A percentile compares a stretch with the other conserved stretches of the same genome.
Evolutionary conservation across 2,888 invertebrate genomes (phyloP).

Genomic region (Arctia plantaginis): DNA sequence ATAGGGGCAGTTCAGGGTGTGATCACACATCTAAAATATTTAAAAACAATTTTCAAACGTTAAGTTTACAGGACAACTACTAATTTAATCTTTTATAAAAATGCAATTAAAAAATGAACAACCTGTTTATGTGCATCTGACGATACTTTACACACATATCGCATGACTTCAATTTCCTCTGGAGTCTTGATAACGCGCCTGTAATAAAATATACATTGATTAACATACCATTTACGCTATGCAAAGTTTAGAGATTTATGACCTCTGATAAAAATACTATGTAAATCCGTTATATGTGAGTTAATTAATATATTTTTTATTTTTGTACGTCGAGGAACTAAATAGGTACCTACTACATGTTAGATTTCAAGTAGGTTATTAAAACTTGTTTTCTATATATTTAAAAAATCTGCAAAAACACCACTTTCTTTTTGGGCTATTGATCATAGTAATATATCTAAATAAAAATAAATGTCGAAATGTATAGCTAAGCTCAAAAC

Average conservation of each 20-base stretch:
- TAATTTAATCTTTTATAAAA: neutral
- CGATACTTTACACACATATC: conserved; percentile 97
- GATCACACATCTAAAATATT: neutral
- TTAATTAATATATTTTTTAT: neutral
- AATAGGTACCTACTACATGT: neutral
- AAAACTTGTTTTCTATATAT: no score
- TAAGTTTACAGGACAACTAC: no score
- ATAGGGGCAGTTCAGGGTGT: no score
- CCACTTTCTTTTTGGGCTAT: no score
- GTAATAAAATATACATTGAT: conserved; percentile 53
- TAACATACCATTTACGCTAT: neutral
- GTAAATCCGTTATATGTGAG: no score
- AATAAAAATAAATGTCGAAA: no score
- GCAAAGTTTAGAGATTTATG: neutral
- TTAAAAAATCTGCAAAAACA: no score
- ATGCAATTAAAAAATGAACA: conserved; percentile 15
- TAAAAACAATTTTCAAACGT: neutral
- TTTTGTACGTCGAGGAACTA: neutral
- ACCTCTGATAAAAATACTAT: neutral
- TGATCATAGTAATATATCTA: no score
- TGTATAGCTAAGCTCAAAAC: no score
- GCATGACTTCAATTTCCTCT: conserved; percentile 95
- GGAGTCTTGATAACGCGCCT: conserved; percentile 94
- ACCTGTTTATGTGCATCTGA: conserved; percentile 97
- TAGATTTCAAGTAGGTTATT: neutral